Base-by-base conservation (phyloP, 2,797 vertebrate genomes). In the Acestrorhynchus altus region DNA sequence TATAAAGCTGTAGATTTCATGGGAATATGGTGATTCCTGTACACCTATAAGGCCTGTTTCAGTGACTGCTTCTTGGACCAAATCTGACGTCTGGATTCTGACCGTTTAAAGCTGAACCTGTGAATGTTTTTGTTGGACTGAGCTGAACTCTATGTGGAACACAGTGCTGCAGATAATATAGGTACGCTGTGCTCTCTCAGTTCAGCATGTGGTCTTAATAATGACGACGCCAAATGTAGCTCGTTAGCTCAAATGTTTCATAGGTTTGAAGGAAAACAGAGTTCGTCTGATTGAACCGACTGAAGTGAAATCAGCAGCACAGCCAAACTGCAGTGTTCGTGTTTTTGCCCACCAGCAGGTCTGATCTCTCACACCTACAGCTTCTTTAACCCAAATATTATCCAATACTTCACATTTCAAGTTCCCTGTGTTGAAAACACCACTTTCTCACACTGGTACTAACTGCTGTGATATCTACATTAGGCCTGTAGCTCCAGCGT, bases 141-240 rank as follows among this genome's bases (percentile, higher is more conserved):
- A 2, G 31, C 6, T 35, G 57, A 18, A 35, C 28, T 28, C 9
- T 60, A 8, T 60, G 57, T 18, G 28, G 1, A 35, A 60, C 22
- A 2, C 31, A 35, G 22, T 10, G 20, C 13, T 24, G 10, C 52
- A 52, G 15, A 2, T n/a, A 56, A 56, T 24, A 13, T 24, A 57
- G 40, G 40, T 42, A 42, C 4, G 40, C 4, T 35, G 10, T 66
- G 57, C 57, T 8, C 68, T 63, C 8, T 66, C 42, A 15, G 15
- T 56, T n/a, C 74, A 39, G 59, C 70, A 77, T 77, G 78, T 64
- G 63, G 74, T 71, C 66, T 69, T 66, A 77, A 83, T 66, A 77
- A 83, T 74, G 65, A 65, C 26, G 51, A 56, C 42, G 35, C 70
- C 70, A 83, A 77, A 80, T 66, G 71, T 24, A 31, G 20, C 64